Evolutionary conservation across 64 coral and sea anemone genomes (phyloP), one percentile per base, ranked within the genome.

Genomic region (Catalaphyllia jardinei): DNA sequence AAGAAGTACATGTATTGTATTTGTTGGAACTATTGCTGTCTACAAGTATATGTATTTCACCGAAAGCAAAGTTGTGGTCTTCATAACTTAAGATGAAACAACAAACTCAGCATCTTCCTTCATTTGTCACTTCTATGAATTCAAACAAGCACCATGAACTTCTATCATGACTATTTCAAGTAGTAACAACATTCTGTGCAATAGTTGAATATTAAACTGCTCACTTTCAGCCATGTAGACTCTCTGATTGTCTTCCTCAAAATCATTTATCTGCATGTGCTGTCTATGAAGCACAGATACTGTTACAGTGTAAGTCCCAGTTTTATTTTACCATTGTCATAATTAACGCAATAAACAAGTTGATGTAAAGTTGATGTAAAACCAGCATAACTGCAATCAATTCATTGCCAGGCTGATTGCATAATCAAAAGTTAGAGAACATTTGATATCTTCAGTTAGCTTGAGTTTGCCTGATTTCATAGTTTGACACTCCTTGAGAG

Each of bases 1-100:
- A 73, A 73, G 71, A 31, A 31, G 71, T 73, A 73, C 71, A 73
- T 73, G 71, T 31, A 73, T 73, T 73, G 31, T 73, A 73, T 73
- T 73, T 73, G 71, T 15, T 73, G 11, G 71, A 67, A 67, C 71
- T 73, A 6, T 73, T 73, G 19, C 71, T 73, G 71, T 73, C 13
- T 29, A 73, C 71, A n/a, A n/a, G n/a, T n/a, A n/a, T n/a, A n/a
- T n/a, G n/a, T n/a, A n/a, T n/a, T 73, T 73, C 71, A 73, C 71
- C 31, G 71, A 73, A 73, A 73, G 31, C 71, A 73, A 73, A 11
- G 10, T 31, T 73, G 71, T 73, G 63, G 12, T 8, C 63, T 67
- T 67, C 4, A 67, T 4, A 67, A 67, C 63, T 67, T 67, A 67
- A 67, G 4, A 67, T 67, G 4, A 67, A 19, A n/a, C 19, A 67